Percentiles rank a stretch among this genome's conserved stretches.
phyloP scores from a whole-genome alignment of 2,113 vertebrate genomes.

The Antigone vipio region DNA sequence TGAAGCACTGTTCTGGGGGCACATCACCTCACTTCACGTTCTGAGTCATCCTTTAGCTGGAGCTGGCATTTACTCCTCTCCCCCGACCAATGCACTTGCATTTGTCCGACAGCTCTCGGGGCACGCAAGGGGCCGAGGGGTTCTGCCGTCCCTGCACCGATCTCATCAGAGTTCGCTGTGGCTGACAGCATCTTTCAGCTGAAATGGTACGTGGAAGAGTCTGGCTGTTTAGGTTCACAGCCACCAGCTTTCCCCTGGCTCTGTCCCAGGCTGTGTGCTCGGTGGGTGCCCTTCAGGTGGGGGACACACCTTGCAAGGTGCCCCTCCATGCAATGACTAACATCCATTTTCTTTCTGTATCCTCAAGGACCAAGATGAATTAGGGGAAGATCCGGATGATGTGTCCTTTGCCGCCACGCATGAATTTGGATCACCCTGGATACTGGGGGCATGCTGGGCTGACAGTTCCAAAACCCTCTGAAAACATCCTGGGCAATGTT shows the following conservation, averaged over 20 bases:
- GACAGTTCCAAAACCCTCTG: not conserved
- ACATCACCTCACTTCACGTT: no score
- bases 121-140: not conserved
- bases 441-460: not conserved
- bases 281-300: no score
- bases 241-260: not conserved
- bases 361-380: no score
- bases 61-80: not conserved
- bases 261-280: not conserved
- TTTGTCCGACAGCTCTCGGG: not conserved
- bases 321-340: not conserved
- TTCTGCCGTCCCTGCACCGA: no score
- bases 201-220: no score
- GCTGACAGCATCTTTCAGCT: not conserved
- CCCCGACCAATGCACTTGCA: no score
- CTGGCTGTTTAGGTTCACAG: no score
- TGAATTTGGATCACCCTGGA: not conserved
- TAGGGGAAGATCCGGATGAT: no score
- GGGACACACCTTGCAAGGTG: no score
- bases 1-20: not conserved
- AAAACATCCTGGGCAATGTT: not conserved
- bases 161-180: no score
- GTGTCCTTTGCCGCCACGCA: not conserved
- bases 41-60: not conserved
- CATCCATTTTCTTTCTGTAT: not conserved